These are phyloP conservation scores for Ellobius talpinus DNA, from an alignment of 2,113 vertebrate genomes.

Conservation along the genomic window DNA sequence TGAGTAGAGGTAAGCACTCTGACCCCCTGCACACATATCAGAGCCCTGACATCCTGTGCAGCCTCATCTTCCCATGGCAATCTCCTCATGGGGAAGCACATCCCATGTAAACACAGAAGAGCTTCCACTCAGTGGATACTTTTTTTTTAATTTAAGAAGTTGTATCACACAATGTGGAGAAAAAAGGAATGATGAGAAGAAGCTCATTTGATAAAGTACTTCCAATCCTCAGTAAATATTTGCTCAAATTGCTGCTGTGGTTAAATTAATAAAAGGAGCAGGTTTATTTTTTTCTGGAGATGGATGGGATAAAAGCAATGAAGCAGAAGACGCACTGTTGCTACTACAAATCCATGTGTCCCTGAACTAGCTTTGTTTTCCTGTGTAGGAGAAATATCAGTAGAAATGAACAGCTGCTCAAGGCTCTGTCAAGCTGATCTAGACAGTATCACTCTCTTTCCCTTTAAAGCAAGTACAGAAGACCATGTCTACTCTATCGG, in stretches of 20 bases:
- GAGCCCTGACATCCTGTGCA: fast-evolving
- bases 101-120: neutral
- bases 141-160: neutral
- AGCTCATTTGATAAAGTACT: neutral
- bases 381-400: constrained; percentile 1
- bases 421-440: neutral
- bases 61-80: neutral
- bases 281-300: neutral
- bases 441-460: neutral
- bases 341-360: neutral
- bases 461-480: neutral
- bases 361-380: neutral
- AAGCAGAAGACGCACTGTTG: neutral
- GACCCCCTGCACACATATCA: fast-evolving
- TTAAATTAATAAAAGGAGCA: constrained; percentile 6
- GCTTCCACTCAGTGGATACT: fast-evolving
- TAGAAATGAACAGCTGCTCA: neutral
- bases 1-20: neutral
- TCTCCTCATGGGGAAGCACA: neutral
- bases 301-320: neutral
- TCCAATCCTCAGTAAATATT: neutral
- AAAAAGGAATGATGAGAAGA: neutral
- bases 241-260: neutral
- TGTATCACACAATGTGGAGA: neutral
- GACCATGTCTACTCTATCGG: neutral